These are phyloP conservation scores for crab-eating macaque (Macaca fascicularis) DNA, from an alignment of 2,113 vertebrate genomes.

Conservation along the genomic window T2T-MFA8v1.1 NC_088388.1:5362501-5363000, in stretches of 20 bases:
- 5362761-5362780: not conserved
- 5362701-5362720: not conserved
- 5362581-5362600: not conserved
- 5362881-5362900: not conserved
- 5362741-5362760: not conserved
- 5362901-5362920: not conserved
- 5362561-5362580: fast-evolving
- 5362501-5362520: not conserved
- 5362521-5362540: not conserved
- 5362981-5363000: not conserved
- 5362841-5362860: no score
- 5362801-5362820: not conserved
- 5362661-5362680: not conserved
- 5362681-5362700: not conserved
- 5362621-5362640: fast-evolving
- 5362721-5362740: not conserved
- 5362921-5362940: not conserved
- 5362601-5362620: no score
- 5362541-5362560: fast-evolving
- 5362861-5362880: not conserved
- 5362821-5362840: not conserved
- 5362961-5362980: not conserved
- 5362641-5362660: not conserved
- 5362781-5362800: not conserved
- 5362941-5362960: not conserved